Conservation (phyloP, 2,113 vertebrate species). For the Brachionichthys hirsutus region DNA sequence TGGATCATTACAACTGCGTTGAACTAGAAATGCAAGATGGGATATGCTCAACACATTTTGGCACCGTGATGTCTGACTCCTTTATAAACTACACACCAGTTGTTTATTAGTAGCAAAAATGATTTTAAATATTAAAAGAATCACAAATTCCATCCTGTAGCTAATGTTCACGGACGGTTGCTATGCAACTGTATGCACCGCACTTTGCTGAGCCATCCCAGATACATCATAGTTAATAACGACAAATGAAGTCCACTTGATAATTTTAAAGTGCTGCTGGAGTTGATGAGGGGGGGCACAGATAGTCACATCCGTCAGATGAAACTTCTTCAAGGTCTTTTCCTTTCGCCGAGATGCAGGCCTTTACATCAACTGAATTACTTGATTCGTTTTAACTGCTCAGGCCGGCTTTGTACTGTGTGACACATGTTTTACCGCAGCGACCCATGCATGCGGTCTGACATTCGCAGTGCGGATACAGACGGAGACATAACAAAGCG, state of each 20-base stretch:
- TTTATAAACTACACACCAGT: too few species aligned
- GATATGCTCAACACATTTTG: background rate
- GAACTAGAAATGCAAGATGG: background rate
- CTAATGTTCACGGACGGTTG: background rate
- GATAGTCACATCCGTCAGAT: background rate
- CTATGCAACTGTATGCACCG: background rate
- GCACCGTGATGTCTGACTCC: background rate
- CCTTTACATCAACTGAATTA: background rate
- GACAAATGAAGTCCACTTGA: background rate
- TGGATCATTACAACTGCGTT: background rate
- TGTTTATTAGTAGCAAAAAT: too few species aligned
- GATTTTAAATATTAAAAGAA: too few species aligned
- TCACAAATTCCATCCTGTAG: too few species aligned
- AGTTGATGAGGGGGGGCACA: background rate
- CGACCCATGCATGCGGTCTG: background rate
- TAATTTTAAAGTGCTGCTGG: slow-evolving; percentile 15
- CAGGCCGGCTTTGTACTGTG: slow-evolving; percentile 27
- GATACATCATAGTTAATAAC: background rate
- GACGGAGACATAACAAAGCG: background rate
- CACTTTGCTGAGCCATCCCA: background rate
- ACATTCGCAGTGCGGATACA: background rate
- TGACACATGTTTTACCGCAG: slow-evolving; percentile 3
- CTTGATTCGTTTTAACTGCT: too few species aligned
- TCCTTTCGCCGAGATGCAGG: background rate
- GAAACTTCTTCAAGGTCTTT: slow-evolving; percentile 2